These are phyloP conservation scores for Polydrusus cervinus DNA, from an alignment of 2,888 invertebrate species.

Conservation along the genomic window DNA sequence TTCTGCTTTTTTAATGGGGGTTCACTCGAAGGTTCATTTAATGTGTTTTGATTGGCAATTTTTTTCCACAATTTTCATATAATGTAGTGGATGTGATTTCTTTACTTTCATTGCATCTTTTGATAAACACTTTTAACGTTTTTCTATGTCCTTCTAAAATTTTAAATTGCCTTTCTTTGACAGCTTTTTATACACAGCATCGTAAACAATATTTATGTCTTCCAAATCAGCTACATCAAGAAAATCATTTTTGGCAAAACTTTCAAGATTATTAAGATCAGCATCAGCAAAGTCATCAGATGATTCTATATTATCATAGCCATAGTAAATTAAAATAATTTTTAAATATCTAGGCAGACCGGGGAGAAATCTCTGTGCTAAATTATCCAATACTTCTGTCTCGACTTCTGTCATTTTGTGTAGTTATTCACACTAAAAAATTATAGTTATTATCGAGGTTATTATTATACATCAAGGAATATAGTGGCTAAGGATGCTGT, in stretches of 20 bases:
- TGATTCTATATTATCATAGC: neutral
- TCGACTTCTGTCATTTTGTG: neutral
- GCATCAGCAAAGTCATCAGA: neutral
- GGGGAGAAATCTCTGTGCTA: slow-evolving; percentile 1
- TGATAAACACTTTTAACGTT: neutral
- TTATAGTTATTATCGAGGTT: neutral
- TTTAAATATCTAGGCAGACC: slow-evolving; percentile 1
- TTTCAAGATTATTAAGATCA: neutral
- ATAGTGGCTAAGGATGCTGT: neutral
- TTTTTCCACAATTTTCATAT: neutral
- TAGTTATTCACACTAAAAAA: slow-evolving; percentile 1
- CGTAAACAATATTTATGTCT: neutral
- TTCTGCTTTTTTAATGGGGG: neutral
- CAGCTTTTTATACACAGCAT: neutral
- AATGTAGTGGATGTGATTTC: neutral
- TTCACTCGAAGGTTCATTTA: neutral
- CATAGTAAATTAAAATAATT: neutral
- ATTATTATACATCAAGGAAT: neutral
- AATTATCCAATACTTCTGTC: neutral
- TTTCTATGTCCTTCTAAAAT: neutral
- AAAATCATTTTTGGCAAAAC: neutral
- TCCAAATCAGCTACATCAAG: slow-evolving; percentile 1
- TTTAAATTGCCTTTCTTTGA: neutral
- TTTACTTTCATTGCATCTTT: neutral
- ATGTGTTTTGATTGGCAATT: slow-evolving; percentile 1